A percentile compares a stretch with the other conserved stretches of the same genome.
phyloP scores from a whole-genome alignment of 2,797 vertebrate species.

The Pyrocephalus nanus region DNA sequence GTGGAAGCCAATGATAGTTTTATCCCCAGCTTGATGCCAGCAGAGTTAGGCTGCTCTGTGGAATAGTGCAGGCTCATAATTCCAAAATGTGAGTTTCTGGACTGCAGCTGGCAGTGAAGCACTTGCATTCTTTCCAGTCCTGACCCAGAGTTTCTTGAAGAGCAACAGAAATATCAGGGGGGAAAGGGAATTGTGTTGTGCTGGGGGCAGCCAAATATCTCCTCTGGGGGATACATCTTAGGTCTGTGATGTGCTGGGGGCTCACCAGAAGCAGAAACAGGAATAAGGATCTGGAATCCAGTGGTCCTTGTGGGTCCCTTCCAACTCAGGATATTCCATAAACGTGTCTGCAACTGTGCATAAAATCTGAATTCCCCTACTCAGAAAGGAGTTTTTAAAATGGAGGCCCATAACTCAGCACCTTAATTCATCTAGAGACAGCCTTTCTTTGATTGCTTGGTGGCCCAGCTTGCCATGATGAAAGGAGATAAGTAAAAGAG shows the following conservation, averaged over 20 bases:
- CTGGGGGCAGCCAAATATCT: not conserved
- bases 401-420: not conserved
- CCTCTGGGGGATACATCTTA: not conserved
- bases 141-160: not conserved
- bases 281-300: not conserved
- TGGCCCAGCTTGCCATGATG: not conserved
- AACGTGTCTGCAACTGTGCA: not conserved
- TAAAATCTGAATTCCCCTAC: not conserved
- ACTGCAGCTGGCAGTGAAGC: not conserved
- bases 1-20: slow-evolving; percentile 30
- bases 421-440: not conserved
- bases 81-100: slow-evolving; percentile 14
- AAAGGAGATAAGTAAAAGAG: not conserved
- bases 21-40: not conserved
- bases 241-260: not conserved
- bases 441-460: not conserved
- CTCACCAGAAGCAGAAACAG: not conserved
- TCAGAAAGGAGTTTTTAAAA: not conserved
- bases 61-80: not conserved
- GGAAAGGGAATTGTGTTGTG: not conserved
- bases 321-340: not conserved
- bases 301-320: not conserved
- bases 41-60: not conserved
- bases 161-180: not conserved
- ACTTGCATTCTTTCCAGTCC: not conserved